Percentiles rank a stretch among this genome's conserved stretches.
These are phyloP conservation scores for Bombus breviceps DNA, from an alignment of 1,140 invertebrate species.

Conservation along the genomic window DNA sequence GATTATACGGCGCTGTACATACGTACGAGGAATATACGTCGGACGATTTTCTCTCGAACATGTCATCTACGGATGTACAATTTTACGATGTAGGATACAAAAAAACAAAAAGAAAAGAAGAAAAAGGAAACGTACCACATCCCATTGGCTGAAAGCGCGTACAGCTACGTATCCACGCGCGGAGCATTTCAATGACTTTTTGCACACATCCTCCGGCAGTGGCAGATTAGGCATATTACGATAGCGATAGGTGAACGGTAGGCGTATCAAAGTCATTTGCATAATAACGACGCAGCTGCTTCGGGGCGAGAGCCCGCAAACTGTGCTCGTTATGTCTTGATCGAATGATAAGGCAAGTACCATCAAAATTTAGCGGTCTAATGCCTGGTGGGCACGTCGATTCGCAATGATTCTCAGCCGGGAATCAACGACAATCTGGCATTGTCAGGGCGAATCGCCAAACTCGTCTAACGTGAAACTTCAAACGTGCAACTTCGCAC, in stretches of 20 bases:
- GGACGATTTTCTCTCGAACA: not conserved
- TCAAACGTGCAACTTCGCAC: no score
- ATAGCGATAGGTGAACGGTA: conserved; percentile 64
- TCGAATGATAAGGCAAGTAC: conserved; percentile 27
- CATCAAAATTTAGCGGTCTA: conserved; percentile 43
- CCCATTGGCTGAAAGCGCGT: not conserved
- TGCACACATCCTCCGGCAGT: conserved; percentile 43
- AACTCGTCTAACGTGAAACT: not conserved
- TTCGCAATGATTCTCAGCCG: conserved; percentile 12
- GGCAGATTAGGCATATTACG: conserved; percentile 54
- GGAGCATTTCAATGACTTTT: conserved; percentile 46
- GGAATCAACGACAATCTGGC: conserved; percentile 12
- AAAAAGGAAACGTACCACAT: no score
- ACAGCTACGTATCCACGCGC: conserved; percentile 6
- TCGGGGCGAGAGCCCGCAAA: conserved; percentile 38
- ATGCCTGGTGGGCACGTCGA: conserved; percentile 24
- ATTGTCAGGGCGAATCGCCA: not conserved
- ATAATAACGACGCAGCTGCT: conserved; percentile 47
- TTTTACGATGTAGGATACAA: not conserved
- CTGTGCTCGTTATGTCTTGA: conserved; percentile 44
- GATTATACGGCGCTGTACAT: not conserved
- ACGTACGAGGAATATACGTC: not conserved
- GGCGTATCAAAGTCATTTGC: conserved; percentile 45
- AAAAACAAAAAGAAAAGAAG: no score
- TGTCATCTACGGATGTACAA: not conserved